These are phyloP conservation scores for Apamea monoglypha DNA, from an alignment of 2,888 invertebrate species.

Conservation along the genomic window DNA sequence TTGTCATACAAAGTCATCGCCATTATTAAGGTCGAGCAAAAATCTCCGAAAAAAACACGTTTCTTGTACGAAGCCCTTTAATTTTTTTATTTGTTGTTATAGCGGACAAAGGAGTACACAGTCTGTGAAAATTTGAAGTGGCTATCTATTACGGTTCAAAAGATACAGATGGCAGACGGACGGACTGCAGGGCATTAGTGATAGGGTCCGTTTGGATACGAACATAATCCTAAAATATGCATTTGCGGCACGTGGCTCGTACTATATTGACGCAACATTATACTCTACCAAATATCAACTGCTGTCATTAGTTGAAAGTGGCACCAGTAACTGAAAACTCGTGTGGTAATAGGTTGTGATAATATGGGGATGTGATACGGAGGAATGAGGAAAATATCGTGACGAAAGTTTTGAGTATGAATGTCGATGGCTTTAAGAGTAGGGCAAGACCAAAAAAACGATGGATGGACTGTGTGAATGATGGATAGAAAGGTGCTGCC, in stretches of 20 bases:
- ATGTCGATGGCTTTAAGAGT: too few relatives aligned
- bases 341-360: too few relatives aligned
- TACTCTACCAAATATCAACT: not conserved
- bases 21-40: not conserved
- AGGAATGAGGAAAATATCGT: too few relatives aligned
- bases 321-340: too few relatives aligned
- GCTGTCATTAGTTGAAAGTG: not conserved
- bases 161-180: not conserved
- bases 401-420: too few relatives aligned
- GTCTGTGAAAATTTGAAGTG: not conserved
- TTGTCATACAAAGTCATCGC: too few relatives aligned
- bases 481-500: too few relatives aligned
- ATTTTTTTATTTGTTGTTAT: not conserved
- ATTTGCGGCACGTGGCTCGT: not conserved
- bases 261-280: too few relatives aligned
- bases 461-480: too few relatives aligned
- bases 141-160: too few relatives aligned
- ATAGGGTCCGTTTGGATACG: not conserved
- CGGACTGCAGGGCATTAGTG: not conserved
- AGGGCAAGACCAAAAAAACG: too few relatives aligned
- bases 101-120: not conserved
- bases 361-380: too few relatives aligned
- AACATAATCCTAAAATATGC: not conserved
- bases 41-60: not conserved
- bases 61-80: not conserved